phyloP scores from a whole-genome alignment of 2,888 invertebrate species.

The Leucozona laternaria region DNA sequence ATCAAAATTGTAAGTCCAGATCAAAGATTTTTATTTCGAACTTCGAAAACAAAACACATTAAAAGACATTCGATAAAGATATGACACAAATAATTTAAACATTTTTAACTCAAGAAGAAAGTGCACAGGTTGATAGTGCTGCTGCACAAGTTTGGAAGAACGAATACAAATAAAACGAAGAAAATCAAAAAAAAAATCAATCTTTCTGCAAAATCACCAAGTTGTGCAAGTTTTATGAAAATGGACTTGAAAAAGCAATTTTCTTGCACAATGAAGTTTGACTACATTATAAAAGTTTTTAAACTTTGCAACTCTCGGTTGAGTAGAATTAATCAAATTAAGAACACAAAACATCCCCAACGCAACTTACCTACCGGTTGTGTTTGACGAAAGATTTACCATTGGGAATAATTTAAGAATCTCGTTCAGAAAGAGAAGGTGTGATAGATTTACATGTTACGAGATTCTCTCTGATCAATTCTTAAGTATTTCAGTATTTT shows the following conservation, averaged over 20 bases:
- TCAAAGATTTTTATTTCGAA: no score
- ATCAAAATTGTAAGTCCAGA: no score
- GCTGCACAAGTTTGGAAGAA: neutral
- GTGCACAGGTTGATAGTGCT: neutral
- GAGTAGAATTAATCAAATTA: neutral
- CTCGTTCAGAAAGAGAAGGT: neutral
- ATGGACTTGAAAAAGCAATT: neutral
- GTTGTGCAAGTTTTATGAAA: neutral
- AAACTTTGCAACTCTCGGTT: neutral
- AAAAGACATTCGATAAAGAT: no score
- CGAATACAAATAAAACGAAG: neutral
- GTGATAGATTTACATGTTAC: no score
- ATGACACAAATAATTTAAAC: no score
- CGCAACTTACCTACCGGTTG: neutral
- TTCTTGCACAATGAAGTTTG: neutral
- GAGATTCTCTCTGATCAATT: neutral
- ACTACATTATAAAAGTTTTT: neutral
- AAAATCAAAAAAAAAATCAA: neutral
- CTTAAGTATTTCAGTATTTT: no score
- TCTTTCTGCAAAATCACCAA: neutral
- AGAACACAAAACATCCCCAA: neutral
- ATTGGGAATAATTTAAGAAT: neutral
- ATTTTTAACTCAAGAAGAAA: neutral
- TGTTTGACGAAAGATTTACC: neutral
- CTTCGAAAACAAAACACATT: no score